Base-by-base conservation (phyloP, 1,140 invertebrate genomes). In the Drosophila kohkoa region DNA sequence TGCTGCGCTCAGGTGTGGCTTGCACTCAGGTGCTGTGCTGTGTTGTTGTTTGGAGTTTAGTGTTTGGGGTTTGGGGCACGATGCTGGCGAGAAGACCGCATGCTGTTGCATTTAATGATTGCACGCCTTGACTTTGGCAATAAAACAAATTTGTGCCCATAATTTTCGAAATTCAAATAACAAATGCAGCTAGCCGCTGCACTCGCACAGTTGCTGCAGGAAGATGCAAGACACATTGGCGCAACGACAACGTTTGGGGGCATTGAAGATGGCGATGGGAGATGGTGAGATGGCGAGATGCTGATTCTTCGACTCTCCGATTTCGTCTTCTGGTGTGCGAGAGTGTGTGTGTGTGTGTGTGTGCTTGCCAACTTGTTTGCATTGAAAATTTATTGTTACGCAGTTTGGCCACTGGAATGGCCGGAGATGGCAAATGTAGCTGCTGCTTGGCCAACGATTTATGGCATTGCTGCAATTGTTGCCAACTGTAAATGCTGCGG, bases 71-170 rank as follows among this genome's bases (percentile, higher is more conserved):
- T 48, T 48, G 13, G 30, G 60, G 69, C 55, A 59, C 35, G 64
- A 57, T 38, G 43, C 32, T 35, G 46, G 7, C 41, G 64, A 2
- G 10, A 38, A 65, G 85, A 89, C 85, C 85, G 78, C 85, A 89
- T 89, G 85, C 85, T 89, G 85, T 89, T 89, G 85, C 85, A 89
- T 89, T 89, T 89, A 89, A 89, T 90, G 85, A 89, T 89, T 89
- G 85, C 86, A 90, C 85, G 85, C 85, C 85, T 89, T 89, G 86
- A 85, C 85, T 89, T 89, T 89, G 81, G 85, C 85, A 89, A 89
- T 89, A 89, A 89, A 89, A 89, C 85, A 89, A 89, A 89, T 89
- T 89, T 89, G 85, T 89, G 85, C 86, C 85, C 85, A 89, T 89
- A 89, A 89, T 89, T 89, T 89, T 89, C 72, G 81, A 89, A 90